These are phyloP conservation scores for Anolis carolinensis DNA, from an alignment of 2,113 vertebrate genomes.

Conservation along the genomic window DNA sequence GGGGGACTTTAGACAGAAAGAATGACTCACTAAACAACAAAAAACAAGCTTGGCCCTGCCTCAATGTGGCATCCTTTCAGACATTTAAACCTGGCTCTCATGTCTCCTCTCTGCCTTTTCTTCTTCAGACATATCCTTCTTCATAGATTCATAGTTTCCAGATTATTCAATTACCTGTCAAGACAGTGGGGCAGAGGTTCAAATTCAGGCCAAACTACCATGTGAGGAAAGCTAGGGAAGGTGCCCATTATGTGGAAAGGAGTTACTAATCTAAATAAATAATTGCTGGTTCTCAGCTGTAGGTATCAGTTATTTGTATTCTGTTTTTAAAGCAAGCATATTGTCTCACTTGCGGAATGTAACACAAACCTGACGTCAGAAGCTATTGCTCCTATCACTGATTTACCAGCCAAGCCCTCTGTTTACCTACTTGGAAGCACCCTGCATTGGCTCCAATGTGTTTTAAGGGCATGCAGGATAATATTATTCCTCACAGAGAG, in stretches of 20 bases:
- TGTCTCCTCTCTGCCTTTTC: no score
- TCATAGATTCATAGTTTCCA: no score
- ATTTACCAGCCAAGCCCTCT: background rate
- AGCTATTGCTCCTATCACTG: constrained; percentile 36
- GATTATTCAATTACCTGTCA: no score
- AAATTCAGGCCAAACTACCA: background rate
- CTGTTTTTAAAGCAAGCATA: background rate
- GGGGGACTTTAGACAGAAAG: no score
- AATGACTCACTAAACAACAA: background rate
- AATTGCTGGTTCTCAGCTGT: background rate
- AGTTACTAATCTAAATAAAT: background rate
- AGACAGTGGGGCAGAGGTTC: background rate
- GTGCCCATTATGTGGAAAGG: background rate
- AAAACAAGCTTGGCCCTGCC: background rate
- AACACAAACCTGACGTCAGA: constrained; percentile 28
- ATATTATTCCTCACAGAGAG: background rate
- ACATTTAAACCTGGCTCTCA: no score
- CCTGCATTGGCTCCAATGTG: background rate
- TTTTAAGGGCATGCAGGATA: no score
- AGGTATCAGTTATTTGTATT: background rate
- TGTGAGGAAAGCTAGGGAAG: background rate
- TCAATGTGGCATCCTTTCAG: no score
- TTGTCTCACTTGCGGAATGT: no score
- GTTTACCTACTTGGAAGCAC: background rate
- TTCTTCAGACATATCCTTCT: no score